A percentile compares a stretch with the other conserved stretches of the same genome.
Evolutionary conservation across 2,888 invertebrate genomes (phyloP).

Genomic region (Molorchus minor): DNA sequence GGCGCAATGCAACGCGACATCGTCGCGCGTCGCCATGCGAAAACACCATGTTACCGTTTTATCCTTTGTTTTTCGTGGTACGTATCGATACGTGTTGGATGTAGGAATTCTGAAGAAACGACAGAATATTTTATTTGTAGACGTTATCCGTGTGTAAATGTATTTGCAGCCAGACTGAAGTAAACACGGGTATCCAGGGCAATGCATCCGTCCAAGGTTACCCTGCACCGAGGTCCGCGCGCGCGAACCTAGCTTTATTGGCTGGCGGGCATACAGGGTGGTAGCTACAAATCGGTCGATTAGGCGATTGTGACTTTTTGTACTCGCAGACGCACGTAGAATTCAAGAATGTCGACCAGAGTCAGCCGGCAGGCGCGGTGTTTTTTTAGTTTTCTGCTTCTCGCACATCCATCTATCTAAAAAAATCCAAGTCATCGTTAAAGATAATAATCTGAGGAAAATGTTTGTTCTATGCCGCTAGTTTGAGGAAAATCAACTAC

Average conservation of each 20-base stretch:
- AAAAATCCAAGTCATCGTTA: too few species aligned
- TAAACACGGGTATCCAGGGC: slow-evolving; percentile 60
- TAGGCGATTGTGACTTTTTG: too few species aligned
- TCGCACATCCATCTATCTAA: too few species aligned
- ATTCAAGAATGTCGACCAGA: too few species aligned
- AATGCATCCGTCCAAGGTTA: slow-evolving; percentile 62
- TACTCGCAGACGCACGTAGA: too few species aligned
- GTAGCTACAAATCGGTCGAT: background rate
- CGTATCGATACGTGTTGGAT: slow-evolving; percentile 17
- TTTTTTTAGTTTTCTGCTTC: too few species aligned
- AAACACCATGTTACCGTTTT: slow-evolving; percentile 20
- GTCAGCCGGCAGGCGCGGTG: too few species aligned
- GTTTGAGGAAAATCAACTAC: background rate
- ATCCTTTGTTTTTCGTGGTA: slow-evolving; percentile 36
- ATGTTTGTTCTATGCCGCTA: background rate
- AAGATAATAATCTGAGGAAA: too few species aligned
- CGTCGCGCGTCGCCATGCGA: slow-evolving; percentile 7
- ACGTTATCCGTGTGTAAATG: slow-evolving; percentile 58
- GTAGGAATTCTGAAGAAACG: slow-evolving; percentile 40
- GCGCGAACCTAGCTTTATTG: slow-evolving; percentile 21
- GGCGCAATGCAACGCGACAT: too few species aligned
- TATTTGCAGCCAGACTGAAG: slow-evolving; percentile 59
- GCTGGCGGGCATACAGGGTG: slow-evolving; percentile 20
- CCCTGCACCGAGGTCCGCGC: slow-evolving; percentile 45
- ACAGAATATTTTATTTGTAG: slow-evolving; percentile 53